These are phyloP conservation scores for Motacilla tschutschensis DNA, from an alignment of 2,113 vertebrate genomes.

Conservation along the genomic window DNA sequence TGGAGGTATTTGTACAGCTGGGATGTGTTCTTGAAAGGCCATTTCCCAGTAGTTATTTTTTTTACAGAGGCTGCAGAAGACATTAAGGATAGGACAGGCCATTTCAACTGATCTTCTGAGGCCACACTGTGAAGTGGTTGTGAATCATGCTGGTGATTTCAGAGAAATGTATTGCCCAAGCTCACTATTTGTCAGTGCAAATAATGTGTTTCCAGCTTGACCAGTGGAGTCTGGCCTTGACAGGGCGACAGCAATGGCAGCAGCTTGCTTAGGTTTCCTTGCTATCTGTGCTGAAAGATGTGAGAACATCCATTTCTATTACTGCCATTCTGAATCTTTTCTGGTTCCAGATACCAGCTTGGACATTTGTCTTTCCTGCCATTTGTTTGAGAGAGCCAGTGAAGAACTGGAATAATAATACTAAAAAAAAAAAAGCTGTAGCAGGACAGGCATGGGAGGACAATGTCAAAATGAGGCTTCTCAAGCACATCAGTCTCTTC, in stretches of 20 bases:
- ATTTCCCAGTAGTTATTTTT: neutral
- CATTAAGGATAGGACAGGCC: slow-evolving; percentile 16
- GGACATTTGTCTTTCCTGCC: slow-evolving; percentile 22
- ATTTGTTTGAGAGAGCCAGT: neutral
- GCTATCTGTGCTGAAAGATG: neutral
- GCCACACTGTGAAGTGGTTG: slow-evolving; percentile 2
- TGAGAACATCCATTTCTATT: slow-evolving; percentile 22
- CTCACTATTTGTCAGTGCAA: slow-evolving; percentile 7
- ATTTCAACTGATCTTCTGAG: slow-evolving; percentile 35
- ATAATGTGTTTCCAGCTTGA: neutral
- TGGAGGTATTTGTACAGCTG: neutral
- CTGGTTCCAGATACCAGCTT: slow-evolving; percentile 4
- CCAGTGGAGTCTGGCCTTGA: neutral
- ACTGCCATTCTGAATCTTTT: neutral
- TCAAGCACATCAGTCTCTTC: neutral
- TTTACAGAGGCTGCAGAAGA: neutral
- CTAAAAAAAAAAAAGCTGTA: neutral
- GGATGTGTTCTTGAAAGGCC: neutral
- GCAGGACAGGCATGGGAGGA: neutral
- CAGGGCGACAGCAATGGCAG: neutral
- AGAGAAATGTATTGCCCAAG: neutral
- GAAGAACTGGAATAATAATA: neutral
- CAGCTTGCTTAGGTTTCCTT: slow-evolving; percentile 7
- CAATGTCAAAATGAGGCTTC: neutral
- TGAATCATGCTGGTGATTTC: slow-evolving; percentile 33